Percentiles rank a stretch among this genome's conserved stretches.
These are phyloP conservation scores for Nysson spinosus DNA, from an alignment of 2,888 invertebrate genomes.

Conservation along the genomic window DNA sequence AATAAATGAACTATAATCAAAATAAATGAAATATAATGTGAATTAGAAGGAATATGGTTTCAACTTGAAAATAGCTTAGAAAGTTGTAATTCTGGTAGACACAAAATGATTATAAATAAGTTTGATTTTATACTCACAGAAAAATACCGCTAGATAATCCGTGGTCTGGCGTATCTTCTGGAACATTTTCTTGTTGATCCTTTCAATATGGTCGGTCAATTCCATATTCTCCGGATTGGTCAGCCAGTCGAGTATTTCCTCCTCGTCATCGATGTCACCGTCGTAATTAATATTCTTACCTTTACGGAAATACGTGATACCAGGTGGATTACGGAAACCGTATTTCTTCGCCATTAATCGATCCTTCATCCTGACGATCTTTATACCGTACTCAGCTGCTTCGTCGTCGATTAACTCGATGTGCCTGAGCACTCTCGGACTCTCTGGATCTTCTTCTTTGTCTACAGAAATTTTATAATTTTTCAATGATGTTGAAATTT, in stretches of 20 bases:
- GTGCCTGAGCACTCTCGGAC: constrained; percentile 89
- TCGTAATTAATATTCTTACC: constrained; percentile 94
- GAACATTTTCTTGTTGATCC: constrained; percentile 95
- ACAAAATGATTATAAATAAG: background rate
- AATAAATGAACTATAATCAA: no score
- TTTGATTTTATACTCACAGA: constrained; percentile 85
- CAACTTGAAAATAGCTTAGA: no score
- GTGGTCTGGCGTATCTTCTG: constrained; percentile 92
- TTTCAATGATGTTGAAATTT: background rate
- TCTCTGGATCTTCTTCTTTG: constrained; percentile 89
- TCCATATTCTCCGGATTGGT: constrained; percentile 97
- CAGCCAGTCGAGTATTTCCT: constrained; percentile 92
- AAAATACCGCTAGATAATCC: constrained; percentile 94
- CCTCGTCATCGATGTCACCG: constrained; percentile 94
- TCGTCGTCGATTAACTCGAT: constrained; percentile 95
- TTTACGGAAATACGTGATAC: constrained; percentile 93
- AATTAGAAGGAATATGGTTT: no score
- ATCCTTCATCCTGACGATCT: constrained; percentile 92
- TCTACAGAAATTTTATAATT: constrained; percentile 78
- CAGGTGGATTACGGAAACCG: constrained; percentile 92
- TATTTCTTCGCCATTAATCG: constrained; percentile 95
- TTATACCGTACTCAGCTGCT: constrained; percentile 93
- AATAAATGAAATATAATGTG: no score
- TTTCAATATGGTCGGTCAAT: constrained; percentile 93
- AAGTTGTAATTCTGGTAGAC: no score